A percentile compares a stretch with the other conserved stretches of the same genome.
Evolutionary conservation across 2,113 vertebrate genomes (phyloP).

Genomic region (Pycnonotus jocosus): DNA sequence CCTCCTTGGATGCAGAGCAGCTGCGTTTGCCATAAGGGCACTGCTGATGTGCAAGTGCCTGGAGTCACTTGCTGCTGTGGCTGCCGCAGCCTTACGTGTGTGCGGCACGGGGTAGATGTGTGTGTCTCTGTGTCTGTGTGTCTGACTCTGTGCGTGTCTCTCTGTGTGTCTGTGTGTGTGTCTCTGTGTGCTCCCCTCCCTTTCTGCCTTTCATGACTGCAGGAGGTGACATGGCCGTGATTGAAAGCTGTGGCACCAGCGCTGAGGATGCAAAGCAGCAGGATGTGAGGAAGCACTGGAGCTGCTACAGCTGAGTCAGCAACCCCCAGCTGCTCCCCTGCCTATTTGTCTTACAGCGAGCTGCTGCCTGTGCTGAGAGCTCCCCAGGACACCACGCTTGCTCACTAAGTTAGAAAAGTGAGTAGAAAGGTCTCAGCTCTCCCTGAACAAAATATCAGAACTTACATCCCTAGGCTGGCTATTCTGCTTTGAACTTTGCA

Average conservation of each 20-base stretch:
- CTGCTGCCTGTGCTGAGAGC: not conserved
- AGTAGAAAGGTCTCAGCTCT: not conserved
- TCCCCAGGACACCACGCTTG: fast-evolving
- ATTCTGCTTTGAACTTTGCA: not conserved
- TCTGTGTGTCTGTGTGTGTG: not conserved
- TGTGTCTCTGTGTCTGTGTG: no score
- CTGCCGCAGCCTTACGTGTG: fast-evolving
- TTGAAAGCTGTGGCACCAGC: not conserved
- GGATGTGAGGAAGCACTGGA: not conserved
- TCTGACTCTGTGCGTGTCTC: no score
- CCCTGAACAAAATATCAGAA: not conserved
- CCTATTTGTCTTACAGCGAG: not conserved
- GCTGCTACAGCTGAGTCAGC: not conserved
- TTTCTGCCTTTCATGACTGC: not conserved
- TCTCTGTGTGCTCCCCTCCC: not conserved
- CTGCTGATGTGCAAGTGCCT: not conserved
- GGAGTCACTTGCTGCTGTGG: not conserved
- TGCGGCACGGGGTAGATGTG: fast-evolving
- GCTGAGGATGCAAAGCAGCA: not conserved
- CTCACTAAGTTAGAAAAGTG: not conserved
- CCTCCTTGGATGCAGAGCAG: not conserved
- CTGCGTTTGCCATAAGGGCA: not conserved
- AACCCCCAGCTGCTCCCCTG: not conserved
- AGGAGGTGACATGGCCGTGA: not conserved
- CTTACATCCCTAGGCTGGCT: not conserved